Conservation (phyloP, 2,888 invertebrate genomes). For the Pseudolycoriella hygida region DNA sequence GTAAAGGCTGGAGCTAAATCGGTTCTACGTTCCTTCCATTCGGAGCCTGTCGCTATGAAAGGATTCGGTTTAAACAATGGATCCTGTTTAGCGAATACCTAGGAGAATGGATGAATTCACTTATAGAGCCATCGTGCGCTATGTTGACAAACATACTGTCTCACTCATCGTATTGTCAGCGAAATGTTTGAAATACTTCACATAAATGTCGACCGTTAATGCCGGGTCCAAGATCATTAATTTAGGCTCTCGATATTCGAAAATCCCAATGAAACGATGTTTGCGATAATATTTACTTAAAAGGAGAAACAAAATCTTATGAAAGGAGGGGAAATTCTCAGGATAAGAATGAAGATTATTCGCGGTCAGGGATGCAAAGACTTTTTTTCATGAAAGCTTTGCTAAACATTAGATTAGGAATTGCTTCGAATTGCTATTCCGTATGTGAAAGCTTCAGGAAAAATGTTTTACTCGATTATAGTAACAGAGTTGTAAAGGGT, state of each 20-base stretch:
- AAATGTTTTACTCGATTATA: too few species aligned
- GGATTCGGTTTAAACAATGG: constrained; percentile 3
- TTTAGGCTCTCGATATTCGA: background rate
- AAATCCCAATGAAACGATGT: constrained; percentile 2
- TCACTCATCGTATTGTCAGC: constrained; percentile 3
- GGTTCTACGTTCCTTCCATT: constrained; percentile 3
- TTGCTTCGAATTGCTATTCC: too few species aligned
- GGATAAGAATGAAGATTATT: too few species aligned
- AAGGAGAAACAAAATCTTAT: too few species aligned
- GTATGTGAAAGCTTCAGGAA: too few species aligned
- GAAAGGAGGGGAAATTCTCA: too few species aligned
- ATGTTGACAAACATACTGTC: too few species aligned
- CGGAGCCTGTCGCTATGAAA: background rate
- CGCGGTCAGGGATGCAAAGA: too few species aligned
- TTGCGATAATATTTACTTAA: constrained; percentile 1
- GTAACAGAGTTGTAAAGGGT: too few species aligned
- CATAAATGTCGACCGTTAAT: background rate
- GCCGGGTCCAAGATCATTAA: constrained; percentile 1
- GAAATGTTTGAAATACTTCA: constrained; percentile 2
- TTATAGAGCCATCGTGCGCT: too few species aligned
- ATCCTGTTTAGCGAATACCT: background rate
- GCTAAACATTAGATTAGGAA: too few species aligned
- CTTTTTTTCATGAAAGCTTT: too few species aligned
- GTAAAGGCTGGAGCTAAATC: constrained; percentile 1
- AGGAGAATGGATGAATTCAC: background rate